Evolutionary conservation across 1,140 invertebrate genomes (phyloP), one percentile per base, ranked within the genome.

Genomic region (Polyergus mexicanus): DNA sequence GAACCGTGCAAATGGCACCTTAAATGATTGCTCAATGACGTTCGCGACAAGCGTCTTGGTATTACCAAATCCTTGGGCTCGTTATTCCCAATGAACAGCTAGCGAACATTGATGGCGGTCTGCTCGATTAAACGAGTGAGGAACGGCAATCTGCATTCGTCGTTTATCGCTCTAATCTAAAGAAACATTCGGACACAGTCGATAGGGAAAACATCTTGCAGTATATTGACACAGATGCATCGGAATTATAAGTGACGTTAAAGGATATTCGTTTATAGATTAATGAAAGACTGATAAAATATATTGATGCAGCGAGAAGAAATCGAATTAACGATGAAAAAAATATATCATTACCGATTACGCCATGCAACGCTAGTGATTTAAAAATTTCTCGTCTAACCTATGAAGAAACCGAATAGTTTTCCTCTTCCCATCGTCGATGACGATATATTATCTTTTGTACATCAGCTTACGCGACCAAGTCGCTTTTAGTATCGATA

Each of bases 181-280:
- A 85, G 60, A 54, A 41, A 54, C 35, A 28, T 56, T 65, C 47
- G 16, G 69, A 51, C 28, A 65, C 22, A 13, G 38, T n/a, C 71
- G 54, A 41, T 25, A 75, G 51, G 54, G 54, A 56, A 80, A 90
- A 89, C 77, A 88, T 35, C 86, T 90, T 89, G 86, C 88, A 90
- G 69, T n/a, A 11, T 88, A 72, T 90, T 89, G 88, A 89, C 83
- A 89, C 86, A 89, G 89, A 88, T 89, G 89, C 77, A 89, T 65
- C 76, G 8, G 76, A 66, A 74, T 87, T 81, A 75, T n/a, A 76
- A 69, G 80, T 86, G 44, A 87, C 71, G 60, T 81, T 41, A 80
- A 86, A 84, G 86, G 28, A 54, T 77, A 62, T 72, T 13, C 62
- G 28, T 35, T 76, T 71, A 56, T 74, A 86, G 68, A 85, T 69